Evolutionary conservation across 2,888 invertebrate species (phyloP).

Genomic region (Cataglyphis altisquamis): DNA sequence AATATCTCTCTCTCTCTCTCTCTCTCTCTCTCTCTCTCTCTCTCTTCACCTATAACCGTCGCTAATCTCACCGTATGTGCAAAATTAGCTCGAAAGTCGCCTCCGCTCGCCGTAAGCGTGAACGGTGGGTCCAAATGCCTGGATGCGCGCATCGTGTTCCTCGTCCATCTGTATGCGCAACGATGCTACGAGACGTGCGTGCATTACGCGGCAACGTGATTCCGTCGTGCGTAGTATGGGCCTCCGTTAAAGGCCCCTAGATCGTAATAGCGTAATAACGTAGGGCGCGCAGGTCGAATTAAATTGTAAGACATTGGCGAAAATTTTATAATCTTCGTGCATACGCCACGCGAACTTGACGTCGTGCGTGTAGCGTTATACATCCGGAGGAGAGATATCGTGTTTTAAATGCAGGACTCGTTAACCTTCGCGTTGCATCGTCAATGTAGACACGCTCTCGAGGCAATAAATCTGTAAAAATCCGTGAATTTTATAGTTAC

Average conservation of each 20-base stretch:
- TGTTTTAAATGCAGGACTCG: neutral
- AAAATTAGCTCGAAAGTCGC: constrained; percentile 25
- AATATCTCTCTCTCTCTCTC: neutral
- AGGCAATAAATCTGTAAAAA: neutral
- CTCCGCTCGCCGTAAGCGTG: neutral
- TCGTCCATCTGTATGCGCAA: constrained; percentile 52
- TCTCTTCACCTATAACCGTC: neutral
- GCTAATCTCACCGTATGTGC: neutral
- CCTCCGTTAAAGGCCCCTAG: constrained; percentile 70
- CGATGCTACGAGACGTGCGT: constrained; percentile 48
- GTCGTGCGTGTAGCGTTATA: neutral
- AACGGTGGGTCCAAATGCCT: neutral
- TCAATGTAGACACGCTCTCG: neutral
- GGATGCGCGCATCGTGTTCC: neutral
- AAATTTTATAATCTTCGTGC: constrained; percentile 62
- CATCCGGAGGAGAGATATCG: neutral
- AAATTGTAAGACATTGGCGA: constrained; percentile 62
- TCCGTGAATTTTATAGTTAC: neutral
- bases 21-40: neutral
- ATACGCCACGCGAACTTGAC: constrained; percentile 39
- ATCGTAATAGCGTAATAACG: constrained; percentile 76
- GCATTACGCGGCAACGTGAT: constrained; percentile 69
- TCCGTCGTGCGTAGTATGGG: constrained; percentile 73
- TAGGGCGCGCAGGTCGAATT: constrained; percentile 62
- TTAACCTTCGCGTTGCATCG: neutral